phyloP scores from a whole-genome alignment of 2,113 vertebrate genomes.

The Pelvicachromis taeniatus region DNA sequence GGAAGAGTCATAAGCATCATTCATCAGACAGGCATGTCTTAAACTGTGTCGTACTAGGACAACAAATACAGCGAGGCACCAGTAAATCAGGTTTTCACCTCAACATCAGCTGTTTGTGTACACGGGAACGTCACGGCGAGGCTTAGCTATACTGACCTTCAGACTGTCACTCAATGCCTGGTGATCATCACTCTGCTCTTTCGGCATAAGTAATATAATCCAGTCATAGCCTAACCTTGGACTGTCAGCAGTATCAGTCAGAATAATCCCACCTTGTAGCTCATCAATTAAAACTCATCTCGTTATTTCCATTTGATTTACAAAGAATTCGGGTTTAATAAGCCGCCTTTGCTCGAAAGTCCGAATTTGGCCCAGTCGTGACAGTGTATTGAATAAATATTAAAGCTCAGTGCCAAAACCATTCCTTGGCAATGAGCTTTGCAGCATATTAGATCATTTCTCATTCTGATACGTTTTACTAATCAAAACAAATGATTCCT shows the following conservation, averaged over 20 bases:
- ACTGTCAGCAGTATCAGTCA: neutral
- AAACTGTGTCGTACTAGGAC: neutral
- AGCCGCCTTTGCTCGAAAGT: neutral
- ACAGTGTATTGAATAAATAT: neutral
- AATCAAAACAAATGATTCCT: neutral
- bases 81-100: neutral
- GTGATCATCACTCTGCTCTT: neutral
- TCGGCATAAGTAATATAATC: neutral
- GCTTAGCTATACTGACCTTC: neutral
- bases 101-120: neutral
- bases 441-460: neutral
- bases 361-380: neutral
- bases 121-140: neutral
- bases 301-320: fast-evolving
- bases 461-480: neutral
- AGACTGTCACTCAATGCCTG: neutral
- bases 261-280: neutral
- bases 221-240: neutral
- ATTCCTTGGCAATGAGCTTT: neutral
- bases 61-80: neutral
- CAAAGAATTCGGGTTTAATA: neutral
- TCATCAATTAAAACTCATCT: neutral
- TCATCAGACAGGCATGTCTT: neutral
- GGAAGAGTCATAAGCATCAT: too few relatives aligned
- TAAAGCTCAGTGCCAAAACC: neutral